These are phyloP conservation scores for Sterrhoptilus dennistouni DNA, from an alignment of 2,113 vertebrate species.

Conservation along the genomic window DNA sequence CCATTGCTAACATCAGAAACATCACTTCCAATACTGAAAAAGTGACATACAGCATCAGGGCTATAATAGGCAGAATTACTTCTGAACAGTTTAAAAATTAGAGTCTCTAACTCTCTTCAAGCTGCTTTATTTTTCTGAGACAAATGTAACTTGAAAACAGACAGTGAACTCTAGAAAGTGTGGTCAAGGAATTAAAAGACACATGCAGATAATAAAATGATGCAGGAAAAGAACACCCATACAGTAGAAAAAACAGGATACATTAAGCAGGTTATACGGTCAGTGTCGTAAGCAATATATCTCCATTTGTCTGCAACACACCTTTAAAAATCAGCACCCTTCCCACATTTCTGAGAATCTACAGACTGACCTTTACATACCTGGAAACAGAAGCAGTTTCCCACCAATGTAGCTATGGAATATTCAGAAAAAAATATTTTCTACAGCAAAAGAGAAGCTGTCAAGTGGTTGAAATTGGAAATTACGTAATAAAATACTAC, in stretches of 20 bases:
- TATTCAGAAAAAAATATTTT: not conserved
- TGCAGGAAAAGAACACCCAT: rapidly evolving
- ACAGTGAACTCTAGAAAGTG: not conserved
- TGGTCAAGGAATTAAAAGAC: not conserved
- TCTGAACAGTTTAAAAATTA: not conserved
- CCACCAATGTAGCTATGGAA: not conserved
- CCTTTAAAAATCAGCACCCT: not conserved
- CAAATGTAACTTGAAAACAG: not conserved
- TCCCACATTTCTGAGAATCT: not conserved
- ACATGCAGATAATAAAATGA: not conserved
- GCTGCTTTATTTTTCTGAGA: not conserved
- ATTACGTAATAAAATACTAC: not conserved
- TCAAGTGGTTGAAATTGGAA: not conserved
- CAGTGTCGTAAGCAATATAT: not conserved
- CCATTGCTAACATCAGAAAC: not conserved
- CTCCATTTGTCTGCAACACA: not conserved
- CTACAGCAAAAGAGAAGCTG: not conserved
- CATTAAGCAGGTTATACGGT: not conserved
- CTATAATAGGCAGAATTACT: not conserved
- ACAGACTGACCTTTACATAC: rapidly evolving
- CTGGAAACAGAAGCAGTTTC: not conserved
- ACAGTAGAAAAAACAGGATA: not conserved
- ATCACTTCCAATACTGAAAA: not conserved
- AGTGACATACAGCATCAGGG: not conserved
- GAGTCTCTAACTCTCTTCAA: not conserved